These are phyloP conservation scores for Hylyphantes graminicola DNA, from an alignment of 1,140 invertebrate genomes.

Conservation along the genomic window DNA sequence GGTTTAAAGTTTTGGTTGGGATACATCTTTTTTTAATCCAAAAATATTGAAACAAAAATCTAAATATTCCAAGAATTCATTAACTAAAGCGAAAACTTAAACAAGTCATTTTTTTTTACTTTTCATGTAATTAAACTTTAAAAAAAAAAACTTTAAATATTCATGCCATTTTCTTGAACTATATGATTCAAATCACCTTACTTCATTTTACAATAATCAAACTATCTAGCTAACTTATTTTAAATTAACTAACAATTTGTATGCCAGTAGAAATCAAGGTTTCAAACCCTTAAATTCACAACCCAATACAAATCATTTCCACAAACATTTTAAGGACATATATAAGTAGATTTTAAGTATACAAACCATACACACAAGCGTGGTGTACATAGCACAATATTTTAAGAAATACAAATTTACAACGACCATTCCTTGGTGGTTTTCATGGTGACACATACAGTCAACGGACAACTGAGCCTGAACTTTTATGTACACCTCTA, in stretches of 20 bases:
- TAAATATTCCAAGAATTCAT: too few species aligned
- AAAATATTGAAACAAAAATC: too few species aligned
- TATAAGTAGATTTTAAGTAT: conserved; percentile 1
- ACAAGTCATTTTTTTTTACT: too few species aligned
- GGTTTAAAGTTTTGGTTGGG: too few species aligned
- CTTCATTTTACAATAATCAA: too few species aligned
- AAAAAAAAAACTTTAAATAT: too few species aligned
- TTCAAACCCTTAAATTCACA: background rate
- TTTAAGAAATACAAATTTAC: conserved; percentile 35
- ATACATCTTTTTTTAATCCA: too few species aligned
- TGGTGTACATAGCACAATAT: conserved; percentile 1
- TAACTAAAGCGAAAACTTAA: too few species aligned
- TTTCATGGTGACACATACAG: conserved; percentile 50
- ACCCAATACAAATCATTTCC: background rate
- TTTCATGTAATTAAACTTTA: too few species aligned
- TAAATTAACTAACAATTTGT: background rate
- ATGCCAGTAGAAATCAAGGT: background rate
- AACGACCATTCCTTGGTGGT: conserved; percentile 34
- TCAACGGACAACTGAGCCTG: conserved; percentile 32
- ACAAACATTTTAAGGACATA: background rate
- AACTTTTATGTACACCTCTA: conserved; percentile 15
- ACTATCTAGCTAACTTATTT: background rate
- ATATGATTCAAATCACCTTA: too few species aligned
- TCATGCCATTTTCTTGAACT: too few species aligned
- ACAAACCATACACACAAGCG: background rate